Base-by-base conservation (phyloP, 2,113 vertebrate genomes). In the Cyprinodon tularosa region DNA sequence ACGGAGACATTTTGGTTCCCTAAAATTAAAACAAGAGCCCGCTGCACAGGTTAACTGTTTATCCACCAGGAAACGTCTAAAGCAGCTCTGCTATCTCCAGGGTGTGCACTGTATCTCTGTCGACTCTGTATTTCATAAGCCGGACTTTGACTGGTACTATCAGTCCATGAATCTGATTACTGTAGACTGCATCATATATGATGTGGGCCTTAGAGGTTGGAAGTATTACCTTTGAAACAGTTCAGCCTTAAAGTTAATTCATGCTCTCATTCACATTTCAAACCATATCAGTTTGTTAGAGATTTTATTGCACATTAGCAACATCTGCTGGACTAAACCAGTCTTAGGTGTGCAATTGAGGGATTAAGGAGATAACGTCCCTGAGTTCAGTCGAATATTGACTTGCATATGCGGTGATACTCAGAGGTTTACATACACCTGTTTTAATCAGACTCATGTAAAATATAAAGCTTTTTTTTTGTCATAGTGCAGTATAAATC, bases 131-230 rank as follows among this genome's bases (percentile, higher is more conserved):
- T 93, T 82, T 72, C 89, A 74, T 66, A 36, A 45, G 69, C 63
- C 90, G 93, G 92, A 89, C 93, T 93, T 93, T 93, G 92, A 86
- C 87, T 78, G 50, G 71, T 72, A 48, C 48, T 77, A 71, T 77
- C 47, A 53, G 40, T 45, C 37, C 38, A 20, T 79, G 47, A 38
- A 71, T 37, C 29, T 14, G 65, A 44, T 62, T 39, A 20, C 60
- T 75, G 36, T 39, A 50, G 8, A 39, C 15, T 45, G 13, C 12
- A 53, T 57, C 63, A 12, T 42, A 12, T 39, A 40, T 0, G 60
- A 40, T 57, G 47, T 5, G 50, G 69, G 59, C 20, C 38, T 15
- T 15, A 29, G n/a, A 72, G 7, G 17, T 40, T 13, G 45, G 9
- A 10, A 47, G 40, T 45, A 59, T 68, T 20, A 17, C 5, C 8